These are phyloP conservation scores for Andrena minutula DNA, from an alignment of 2,888 invertebrate genomes.

Conservation along the genomic window DNA sequence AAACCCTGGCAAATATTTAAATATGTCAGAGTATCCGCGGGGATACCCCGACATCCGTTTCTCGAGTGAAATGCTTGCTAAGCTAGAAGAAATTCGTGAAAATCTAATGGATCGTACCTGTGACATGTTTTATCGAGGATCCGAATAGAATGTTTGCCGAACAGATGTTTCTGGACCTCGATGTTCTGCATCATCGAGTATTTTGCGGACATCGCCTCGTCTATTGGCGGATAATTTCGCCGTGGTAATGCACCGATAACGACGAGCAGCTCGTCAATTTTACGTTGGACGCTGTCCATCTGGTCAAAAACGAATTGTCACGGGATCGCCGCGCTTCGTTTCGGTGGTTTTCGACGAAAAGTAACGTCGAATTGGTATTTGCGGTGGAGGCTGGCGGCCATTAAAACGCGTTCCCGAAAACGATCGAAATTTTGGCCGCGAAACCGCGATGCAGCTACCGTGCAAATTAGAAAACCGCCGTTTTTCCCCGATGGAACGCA, in stretches of 20 bases:
- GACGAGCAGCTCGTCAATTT: conserved; percentile 19
- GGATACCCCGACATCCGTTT: not conserved
- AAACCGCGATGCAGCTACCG: conserved; percentile 29
- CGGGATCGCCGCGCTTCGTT: conserved; percentile 27
- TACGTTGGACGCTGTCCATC: not conserved
- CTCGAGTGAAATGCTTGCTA: not conserved
- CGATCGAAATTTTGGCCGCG: conserved; percentile 46
- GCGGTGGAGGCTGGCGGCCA: conserved; percentile 25
- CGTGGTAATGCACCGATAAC: conserved; percentile 15
- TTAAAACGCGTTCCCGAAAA: conserved; percentile 37
- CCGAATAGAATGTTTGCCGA: not conserved
- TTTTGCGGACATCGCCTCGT: not conserved
- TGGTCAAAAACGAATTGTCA: conserved; percentile 13
- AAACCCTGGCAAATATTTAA: conserved; percentile 42
- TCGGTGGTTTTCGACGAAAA: conserved; percentile 26
- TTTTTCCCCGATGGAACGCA: conserved; percentile 22
- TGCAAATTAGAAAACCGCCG: conserved; percentile 57
- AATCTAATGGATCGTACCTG: not conserved
- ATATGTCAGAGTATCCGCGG: not conserved
- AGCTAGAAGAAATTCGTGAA: not conserved
- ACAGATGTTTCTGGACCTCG: not conserved
- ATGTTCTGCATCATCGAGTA: not conserved
- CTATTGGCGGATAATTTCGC: conserved; percentile 8
- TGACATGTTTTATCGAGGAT: not conserved
- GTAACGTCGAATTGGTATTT: conserved; percentile 34